A percentile compares a stretch with the other conserved stretches of the same genome.
phyloP scores from a whole-genome alignment of 2,113 vertebrate genomes.

The Sturnus vulgaris region DNA sequence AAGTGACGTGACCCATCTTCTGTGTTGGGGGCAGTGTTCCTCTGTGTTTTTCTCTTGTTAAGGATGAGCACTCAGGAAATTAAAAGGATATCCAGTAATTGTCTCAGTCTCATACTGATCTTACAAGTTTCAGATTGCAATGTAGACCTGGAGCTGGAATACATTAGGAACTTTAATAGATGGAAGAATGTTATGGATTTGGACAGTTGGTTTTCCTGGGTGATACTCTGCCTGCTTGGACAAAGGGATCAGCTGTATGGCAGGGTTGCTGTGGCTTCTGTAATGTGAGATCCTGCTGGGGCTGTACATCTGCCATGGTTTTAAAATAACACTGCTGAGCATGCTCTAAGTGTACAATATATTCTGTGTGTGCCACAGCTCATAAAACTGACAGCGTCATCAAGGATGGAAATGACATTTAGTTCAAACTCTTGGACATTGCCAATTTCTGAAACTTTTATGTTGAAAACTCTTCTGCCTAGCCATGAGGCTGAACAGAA shows the following conservation, averaged over 20 bases:
- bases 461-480: not conserved
- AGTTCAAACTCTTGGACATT: not conserved
- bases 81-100: not conserved
- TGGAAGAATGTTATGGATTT: not conserved
- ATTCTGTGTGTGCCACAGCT: not conserved
- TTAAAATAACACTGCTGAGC: constrained; percentile 1
- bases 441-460: not conserved
- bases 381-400: not conserved
- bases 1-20: not conserved
- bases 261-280: not conserved
- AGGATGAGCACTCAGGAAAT: not conserved
- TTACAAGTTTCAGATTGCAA: not conserved
- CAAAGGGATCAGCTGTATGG: not conserved
- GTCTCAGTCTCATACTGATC: not conserved
- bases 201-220: not conserved
- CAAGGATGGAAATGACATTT: not conserved
- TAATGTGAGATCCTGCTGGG: not conserved
- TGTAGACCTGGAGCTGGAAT: not conserved
- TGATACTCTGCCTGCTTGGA: not conserved
- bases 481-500: not conserved
- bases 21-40: not conserved
- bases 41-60: not conserved
- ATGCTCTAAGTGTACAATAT: not conserved
- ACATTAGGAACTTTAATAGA: not conserved
- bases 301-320: not conserved